These are phyloP conservation scores for Malaclemys terrapin DNA, from an alignment of 2,113 vertebrate species.

Conservation along the genomic window DNA sequence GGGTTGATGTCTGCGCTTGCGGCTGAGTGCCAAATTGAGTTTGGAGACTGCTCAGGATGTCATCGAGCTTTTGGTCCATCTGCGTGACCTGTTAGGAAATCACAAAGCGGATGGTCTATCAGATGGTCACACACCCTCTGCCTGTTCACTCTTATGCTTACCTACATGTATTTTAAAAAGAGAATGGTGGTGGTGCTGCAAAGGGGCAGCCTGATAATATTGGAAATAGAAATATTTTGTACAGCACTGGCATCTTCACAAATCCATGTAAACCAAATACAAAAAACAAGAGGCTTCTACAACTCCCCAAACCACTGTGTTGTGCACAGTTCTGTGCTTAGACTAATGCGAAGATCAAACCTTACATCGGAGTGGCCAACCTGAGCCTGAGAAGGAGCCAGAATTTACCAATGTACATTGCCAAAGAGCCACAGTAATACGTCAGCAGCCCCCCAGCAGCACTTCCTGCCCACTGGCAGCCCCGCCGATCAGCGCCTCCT, in stretches of 20 bases:
- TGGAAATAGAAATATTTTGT: neutral
- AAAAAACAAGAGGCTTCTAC: neutral
- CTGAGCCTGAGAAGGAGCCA: no score
- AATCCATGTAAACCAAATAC: neutral
- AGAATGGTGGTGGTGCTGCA: neutral
- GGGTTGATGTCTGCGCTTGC: conserved; percentile 8
- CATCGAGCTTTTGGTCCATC: conserved; percentile 78
- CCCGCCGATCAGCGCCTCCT: no score
- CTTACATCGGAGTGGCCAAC: no score
- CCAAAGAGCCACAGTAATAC: no score
- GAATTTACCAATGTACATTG: no score
- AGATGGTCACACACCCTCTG: neutral
- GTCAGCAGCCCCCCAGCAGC: no score
- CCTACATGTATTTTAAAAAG: neutral
- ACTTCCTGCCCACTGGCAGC: no score
- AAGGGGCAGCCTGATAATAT: neutral
- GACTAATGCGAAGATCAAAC: neutral
- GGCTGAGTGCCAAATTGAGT: conserved; percentile 39
- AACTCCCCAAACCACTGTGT: neutral
- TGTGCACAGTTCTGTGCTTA: neutral
- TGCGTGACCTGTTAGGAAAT: conserved; percentile 67
- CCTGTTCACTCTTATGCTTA: neutral
- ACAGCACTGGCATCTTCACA: neutral
- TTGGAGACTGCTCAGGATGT: conserved; percentile 61
- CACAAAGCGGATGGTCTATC: conserved; percentile 27